Evolutionary conservation across 2,113 vertebrate genomes (phyloP).

Genomic region (Bos taurus): DNA sequence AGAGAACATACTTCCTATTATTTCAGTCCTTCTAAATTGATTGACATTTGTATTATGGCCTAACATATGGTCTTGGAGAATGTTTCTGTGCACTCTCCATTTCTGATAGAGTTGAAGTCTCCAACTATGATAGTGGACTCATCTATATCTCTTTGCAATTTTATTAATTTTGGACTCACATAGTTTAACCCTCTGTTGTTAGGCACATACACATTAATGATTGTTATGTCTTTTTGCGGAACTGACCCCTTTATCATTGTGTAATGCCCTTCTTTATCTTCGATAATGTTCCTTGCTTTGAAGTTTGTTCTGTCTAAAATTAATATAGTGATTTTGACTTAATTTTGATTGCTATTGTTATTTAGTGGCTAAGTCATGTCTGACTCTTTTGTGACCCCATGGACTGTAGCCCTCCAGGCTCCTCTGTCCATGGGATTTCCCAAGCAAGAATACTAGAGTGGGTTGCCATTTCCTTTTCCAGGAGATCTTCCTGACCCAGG

Average conservation of each 20-base stretch:
- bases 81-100: background rate
- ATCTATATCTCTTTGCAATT: background rate
- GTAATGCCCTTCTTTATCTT: background rate
- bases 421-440: background rate
- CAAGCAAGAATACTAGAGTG: background rate
- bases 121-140: background rate
- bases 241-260: background rate
- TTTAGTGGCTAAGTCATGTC: background rate
- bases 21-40: background rate
- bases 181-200: background rate
- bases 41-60: background rate
- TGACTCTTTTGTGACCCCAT: background rate
- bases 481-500: background rate
- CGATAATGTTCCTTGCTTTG: background rate
- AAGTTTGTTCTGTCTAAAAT: background rate
- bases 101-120: background rate
- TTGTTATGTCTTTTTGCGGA: background rate
- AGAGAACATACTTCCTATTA: background rate
- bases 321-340: background rate
- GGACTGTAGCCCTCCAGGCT: background rate
- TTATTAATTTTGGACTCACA: background rate
- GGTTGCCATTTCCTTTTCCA: background rate
- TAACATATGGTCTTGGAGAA: background rate
- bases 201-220: background rate
- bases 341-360: background rate